Base-by-base conservation (phyloP, 2,797 vertebrate genomes). In the Xerus rutilus region DNA sequence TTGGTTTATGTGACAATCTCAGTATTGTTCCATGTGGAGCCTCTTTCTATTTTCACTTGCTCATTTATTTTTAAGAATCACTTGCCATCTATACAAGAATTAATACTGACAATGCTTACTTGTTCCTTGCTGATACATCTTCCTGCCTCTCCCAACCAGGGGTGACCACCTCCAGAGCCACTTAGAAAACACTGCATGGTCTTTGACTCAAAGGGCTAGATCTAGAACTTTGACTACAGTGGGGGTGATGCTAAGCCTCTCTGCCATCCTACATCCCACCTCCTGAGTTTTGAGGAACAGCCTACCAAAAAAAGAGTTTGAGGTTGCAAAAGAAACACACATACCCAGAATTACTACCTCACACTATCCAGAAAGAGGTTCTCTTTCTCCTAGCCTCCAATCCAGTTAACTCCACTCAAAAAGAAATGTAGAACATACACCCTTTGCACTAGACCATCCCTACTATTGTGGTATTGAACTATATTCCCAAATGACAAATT, bases 401-500 rank as follows among this genome's bases (percentile, higher is more conserved):
- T 21, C 35, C 54, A 87, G 70, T 23, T 59, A 76, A 21, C 11
- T 83, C 7, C 13, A 32, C 10, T 85, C 12, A 64, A 45, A 1
- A 25, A 79, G 65, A 52, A 88, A n/a, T n/a, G n/a, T n/a, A n/a
- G n/a, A n/a, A n/a, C n/a, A n/a, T n/a, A n/a, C 72, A 79, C 54
- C 72, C 67, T 97, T 98, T 96, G 90, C 90, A 95, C 95, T 95
- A 95, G 85, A 92, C 54, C 39, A 74, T 69, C 91, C 84, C 81
- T 54, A 4, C 59, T 79, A 49, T 84, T 96, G 91, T 88, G 94
- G 52, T 93, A 74, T n/a, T 88, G 95, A 85, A 88, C 54, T 89
- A 1, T 92, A 89, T 86, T 95, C 94, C 94, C 94, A 90, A 78
- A 78, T 84, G 85, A 96, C 69, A 92, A 96, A 97, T 96, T 95